phyloP scores from a whole-genome alignment of 2,888 invertebrate species.

The Epistrophe eligans region DNA sequence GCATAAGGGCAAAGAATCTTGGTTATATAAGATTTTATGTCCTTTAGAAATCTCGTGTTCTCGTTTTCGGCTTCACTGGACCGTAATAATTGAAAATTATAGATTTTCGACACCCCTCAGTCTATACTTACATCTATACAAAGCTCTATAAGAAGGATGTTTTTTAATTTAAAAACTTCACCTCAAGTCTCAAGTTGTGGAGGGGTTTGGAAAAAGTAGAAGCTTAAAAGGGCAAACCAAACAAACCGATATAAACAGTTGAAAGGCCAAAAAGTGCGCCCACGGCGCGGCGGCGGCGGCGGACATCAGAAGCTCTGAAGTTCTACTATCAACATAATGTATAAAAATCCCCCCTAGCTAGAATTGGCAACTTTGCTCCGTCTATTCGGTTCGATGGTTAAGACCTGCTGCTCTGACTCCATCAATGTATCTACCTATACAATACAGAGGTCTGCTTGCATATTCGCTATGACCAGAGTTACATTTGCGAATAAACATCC shows the following conservation, averaged over 20 bases:
- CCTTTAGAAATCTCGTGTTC: slow-evolving; percentile 32
- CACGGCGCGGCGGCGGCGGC: background rate
- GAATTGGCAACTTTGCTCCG: slow-evolving; percentile 20
- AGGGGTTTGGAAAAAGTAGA: too few species aligned
- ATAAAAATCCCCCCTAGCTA: background rate
- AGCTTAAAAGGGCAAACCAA: slow-evolving; percentile 1
- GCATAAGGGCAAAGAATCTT: slow-evolving; percentile 34
- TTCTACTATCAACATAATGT: background rate
- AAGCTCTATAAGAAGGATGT: background rate
- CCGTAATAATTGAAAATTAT: slow-evolving; percentile 79
- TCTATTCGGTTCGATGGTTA: slow-evolving; percentile 12
- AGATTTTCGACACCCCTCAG: slow-evolving; percentile 45
- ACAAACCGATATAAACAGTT: slow-evolving; percentile 32
- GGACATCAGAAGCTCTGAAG: slow-evolving; percentile 6
- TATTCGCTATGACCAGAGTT: slow-evolving; percentile 47
- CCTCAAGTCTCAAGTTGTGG: background rate
- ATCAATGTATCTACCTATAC: background rate
- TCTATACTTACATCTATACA: background rate
- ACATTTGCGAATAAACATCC: slow-evolving; percentile 72
- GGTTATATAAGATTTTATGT: slow-evolving; percentile 39
- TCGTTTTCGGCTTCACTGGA: slow-evolving; percentile 79
- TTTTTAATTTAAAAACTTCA: slow-evolving; percentile 22
- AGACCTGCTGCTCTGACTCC: background rate
- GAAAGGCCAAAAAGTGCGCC: slow-evolving; percentile 36
- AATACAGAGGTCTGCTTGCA: slow-evolving; percentile 32